Percentiles rank a stretch among this genome's conserved stretches.
These are phyloP conservation scores for Drosophila sp. DNA, from an alignment of 1,140 invertebrate genomes.

Conservation along the genomic window DNA sequence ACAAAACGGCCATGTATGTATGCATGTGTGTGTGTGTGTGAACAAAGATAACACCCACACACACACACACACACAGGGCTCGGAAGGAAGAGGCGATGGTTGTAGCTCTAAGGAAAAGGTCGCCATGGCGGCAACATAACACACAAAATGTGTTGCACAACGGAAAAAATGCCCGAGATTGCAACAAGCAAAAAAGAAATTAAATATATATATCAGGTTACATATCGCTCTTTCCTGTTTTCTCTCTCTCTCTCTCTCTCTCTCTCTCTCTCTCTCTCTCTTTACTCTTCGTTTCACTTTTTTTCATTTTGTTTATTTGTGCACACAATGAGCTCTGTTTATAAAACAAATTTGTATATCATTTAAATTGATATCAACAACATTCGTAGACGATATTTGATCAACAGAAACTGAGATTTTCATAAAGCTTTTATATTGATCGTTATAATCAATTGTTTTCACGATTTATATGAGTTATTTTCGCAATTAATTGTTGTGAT, in stretches of 20 bases:
- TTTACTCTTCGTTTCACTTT: too few species aligned
- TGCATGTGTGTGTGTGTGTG: constrained; percentile 39
- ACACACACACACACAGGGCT: neutral
- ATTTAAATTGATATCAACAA: constrained; percentile 76
- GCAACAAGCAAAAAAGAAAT: constrained; percentile 40
- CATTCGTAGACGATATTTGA: neutral
- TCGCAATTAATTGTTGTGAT: too few species aligned
- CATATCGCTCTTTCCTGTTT: constrained; percentile 16
- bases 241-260: neutral
- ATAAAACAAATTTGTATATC: constrained; percentile 53
- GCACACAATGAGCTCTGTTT: constrained; percentile 37
- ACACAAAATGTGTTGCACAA: constrained; percentile 43
- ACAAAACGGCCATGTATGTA: constrained; percentile 43
- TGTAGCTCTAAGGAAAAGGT: constrained; percentile 41
- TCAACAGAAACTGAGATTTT: neutral
- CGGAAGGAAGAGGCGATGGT: neutral
- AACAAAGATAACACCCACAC: constrained; percentile 14
- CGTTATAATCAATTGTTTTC: too few species aligned
- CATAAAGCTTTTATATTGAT: neutral
- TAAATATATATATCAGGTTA: constrained; percentile 38
- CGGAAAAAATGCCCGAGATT: constrained; percentile 47
- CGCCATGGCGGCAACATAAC: constrained; percentile 36
- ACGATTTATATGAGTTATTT: too few species aligned
- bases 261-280: neutral
- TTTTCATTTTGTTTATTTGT: constrained; percentile 21